Base-by-base conservation (phyloP, 2,797 vertebrate species). In the Hoplostethus atlanticus region DNA sequence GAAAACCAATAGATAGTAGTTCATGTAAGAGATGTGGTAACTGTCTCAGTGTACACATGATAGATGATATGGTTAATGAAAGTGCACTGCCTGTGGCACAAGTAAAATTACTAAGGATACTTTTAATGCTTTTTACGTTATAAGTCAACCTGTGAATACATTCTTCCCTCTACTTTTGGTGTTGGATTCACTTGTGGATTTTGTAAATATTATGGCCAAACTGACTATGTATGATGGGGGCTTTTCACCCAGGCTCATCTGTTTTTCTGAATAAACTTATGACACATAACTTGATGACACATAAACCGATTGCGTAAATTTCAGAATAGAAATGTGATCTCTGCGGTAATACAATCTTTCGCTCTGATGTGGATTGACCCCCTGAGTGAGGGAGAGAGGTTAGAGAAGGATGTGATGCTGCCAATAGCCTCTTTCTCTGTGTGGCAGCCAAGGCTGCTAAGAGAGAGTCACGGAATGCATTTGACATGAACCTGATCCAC, bases 401-500 rank as follows among this genome's bases (percentile, higher is more conserved):
- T 89, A 76, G 74, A 88, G 88, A 75, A 68, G 87, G 67, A 92
- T 91, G 87, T 71, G 70, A 64, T 72, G 70, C 70, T 92, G 91
- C 91, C 91, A 92, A 78, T 77, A 73, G 31, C 77, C 77, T 88
- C 87, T 90, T 82, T 88, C 73, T 90, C 70, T 87, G 84, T 91
- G 89, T 85, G 84, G 81, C 76, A 87, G 91, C 87, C 91, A 93
- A 91, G 76, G 73, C 88, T 87, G 82, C 83, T 89, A 79, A 78
- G 68, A 86, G 86, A 55, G 81, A 89, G 84, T 88, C 87, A 86
- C 87, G 71, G 84, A 93, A 94, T 75, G 63, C 53, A 36, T 87
- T 86, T 88, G 87, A 91, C 80, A 85, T 92, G 80, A 94, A 95
- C 91, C 84, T 87, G 88, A 94, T 91, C 91, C 88, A 91, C 77